phyloP scores from a whole-genome alignment of 2,888 invertebrate species.

The Thelaira solivaga region DNA sequence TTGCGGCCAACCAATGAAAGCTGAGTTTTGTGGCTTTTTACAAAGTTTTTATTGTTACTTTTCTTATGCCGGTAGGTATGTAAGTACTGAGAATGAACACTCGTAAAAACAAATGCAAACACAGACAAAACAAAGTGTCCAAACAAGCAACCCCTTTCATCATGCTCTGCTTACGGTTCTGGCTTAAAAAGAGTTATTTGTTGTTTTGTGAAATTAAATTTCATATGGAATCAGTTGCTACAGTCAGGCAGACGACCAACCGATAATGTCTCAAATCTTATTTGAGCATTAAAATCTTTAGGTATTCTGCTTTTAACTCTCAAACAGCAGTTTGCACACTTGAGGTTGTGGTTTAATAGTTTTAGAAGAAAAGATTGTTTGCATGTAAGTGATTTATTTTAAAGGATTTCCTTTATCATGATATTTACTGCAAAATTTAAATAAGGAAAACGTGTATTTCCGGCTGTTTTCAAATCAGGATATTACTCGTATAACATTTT shows the following conservation, averaged over 20 bases:
- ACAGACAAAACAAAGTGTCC: conserved; percentile 5
- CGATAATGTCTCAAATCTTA: conserved; percentile 15
- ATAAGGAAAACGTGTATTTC: neutral
- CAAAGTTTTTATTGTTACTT: neutral
- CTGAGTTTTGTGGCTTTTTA: conserved; percentile 47
- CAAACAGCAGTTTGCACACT: conserved; percentile 31
- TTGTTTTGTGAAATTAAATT: too few species aligned
- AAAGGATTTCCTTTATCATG: neutral
- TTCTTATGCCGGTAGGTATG: neutral
- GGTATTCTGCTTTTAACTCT: neutral
- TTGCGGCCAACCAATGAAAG: conserved; percentile 48
- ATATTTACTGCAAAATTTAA: neutral
- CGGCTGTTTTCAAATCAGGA: too few species aligned
- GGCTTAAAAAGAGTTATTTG: neutral
- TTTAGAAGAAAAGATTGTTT: conserved; percentile 2
- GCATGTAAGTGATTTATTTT: conserved; percentile 23
- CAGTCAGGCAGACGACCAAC: too few species aligned
- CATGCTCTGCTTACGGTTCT: too few species aligned
- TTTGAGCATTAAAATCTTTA: conserved; percentile 29
- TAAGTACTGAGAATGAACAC: too few species aligned
- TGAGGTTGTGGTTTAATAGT: conserved; percentile 37
- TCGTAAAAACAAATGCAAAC: too few species aligned
- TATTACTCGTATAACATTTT: too few species aligned
- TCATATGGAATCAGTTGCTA: neutral
- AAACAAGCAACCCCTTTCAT: neutral